A percentile compares a stretch with the other conserved stretches of the same genome.
Conservation (phyloP, 2,113 vertebrate species). For the Odocoileus hemionus region DNA sequence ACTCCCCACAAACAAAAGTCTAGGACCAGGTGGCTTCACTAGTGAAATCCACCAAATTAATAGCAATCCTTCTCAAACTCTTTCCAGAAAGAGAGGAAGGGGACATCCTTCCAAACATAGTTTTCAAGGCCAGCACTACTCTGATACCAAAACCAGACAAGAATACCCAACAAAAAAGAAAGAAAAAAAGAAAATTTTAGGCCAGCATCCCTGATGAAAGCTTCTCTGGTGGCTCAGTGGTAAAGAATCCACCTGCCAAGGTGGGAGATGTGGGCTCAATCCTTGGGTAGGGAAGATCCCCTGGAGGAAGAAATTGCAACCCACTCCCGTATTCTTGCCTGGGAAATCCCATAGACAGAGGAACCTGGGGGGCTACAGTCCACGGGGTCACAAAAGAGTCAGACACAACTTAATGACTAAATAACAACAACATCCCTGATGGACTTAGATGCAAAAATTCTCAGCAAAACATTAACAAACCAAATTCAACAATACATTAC, state of each 20-base stretch:
- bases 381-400: not conserved
- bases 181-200: not conserved
- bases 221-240: not conserved
- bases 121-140: not conserved
- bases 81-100: not conserved
- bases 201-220: not conserved
- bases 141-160: not conserved
- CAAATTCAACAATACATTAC: not conserved
- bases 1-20: not conserved
- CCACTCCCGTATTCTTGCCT: not conserved
- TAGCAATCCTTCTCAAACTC: not conserved
- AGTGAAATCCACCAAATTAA: not conserved
- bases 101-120: not conserved
- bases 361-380: not conserved
- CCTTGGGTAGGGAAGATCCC: not conserved
- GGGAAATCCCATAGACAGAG: not conserved
- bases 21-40: not conserved
- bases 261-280: not conserved
- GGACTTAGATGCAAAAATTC: not conserved
- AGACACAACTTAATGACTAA: not conserved
- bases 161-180: not conserved
- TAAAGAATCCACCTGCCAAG: not conserved
- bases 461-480: not conserved
- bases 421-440: not conserved
- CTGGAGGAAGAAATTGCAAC: not conserved